Conservation (phyloP, 2,888 invertebrate species). For the Nymphalis polychloros region DNA sequence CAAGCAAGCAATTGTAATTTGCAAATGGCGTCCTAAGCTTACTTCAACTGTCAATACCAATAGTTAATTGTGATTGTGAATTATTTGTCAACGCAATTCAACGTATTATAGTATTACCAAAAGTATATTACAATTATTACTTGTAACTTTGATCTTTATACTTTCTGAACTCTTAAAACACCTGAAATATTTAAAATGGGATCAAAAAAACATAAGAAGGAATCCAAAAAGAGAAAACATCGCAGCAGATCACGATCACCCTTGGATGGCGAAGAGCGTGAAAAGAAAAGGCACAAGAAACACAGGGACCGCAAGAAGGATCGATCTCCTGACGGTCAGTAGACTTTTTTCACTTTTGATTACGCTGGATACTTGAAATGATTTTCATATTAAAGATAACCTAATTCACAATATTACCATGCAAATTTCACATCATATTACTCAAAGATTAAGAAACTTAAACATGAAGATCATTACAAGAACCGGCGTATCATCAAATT, state of each 20-base stretch:
- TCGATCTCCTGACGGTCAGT: constrained; percentile 83
- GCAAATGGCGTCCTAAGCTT: constrained; percentile 3
- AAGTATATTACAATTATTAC: background rate
- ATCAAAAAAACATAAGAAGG: constrained; percentile 87
- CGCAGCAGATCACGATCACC: constrained; percentile 81
- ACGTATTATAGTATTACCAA: background rate
- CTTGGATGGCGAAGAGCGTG: constrained; percentile 80
- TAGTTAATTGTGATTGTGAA: background rate
- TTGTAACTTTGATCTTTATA: background rate
- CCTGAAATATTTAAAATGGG: constrained; percentile 75
- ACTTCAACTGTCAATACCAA: constrained; percentile 4
- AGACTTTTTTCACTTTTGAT: constrained; percentile 41
- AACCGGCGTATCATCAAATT: constrained; percentile 55
- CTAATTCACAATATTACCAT: constrained; percentile 3
- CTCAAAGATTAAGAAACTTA: background rate
- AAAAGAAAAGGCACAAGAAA: constrained; percentile 76
- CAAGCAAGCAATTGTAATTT: background rate
- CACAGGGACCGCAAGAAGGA: constrained; percentile 80
- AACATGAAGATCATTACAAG: constrained; percentile 52
- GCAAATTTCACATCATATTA: constrained; percentile 2
- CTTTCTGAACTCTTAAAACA: background rate
- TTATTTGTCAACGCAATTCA: background rate
- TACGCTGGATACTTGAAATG: constrained; percentile 56
- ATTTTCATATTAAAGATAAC: constrained; percentile 46
- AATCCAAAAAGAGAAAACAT: constrained; percentile 86